phyloP scores from a whole-genome alignment of 2,113 vertebrate species.

The Globicephala melas region DNA sequence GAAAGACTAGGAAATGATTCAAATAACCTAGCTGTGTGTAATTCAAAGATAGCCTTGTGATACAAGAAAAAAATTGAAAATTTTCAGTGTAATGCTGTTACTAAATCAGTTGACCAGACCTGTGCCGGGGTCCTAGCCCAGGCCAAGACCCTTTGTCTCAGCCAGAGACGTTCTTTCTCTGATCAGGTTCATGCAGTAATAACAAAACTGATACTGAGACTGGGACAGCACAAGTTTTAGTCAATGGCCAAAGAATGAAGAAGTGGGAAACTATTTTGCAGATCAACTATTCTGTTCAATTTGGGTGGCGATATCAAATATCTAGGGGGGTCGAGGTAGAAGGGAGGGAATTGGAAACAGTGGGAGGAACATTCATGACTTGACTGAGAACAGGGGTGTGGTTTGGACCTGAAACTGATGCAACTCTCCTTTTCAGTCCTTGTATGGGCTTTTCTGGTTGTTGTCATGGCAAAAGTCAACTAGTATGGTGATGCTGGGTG shows the following conservation, averaged over 20 bases:
- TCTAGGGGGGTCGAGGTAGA: not conserved
- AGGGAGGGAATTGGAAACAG: not conserved
- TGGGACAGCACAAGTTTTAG: not conserved
- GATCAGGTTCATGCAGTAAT: not conserved
- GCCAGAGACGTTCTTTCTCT: not conserved
- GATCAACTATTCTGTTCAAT: not conserved
- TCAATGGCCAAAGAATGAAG: not conserved
- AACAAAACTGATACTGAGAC: not conserved
- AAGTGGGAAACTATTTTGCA: not conserved
- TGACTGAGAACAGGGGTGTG: not conserved
- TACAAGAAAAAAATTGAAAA: not conserved
- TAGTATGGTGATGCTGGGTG: too few relatives aligned
- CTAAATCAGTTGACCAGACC: not conserved
- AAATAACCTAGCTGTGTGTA: not conserved
- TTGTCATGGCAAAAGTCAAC: too few relatives aligned
- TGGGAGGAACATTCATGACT: not conserved
- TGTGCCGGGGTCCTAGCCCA: too few relatives aligned
- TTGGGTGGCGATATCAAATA: not conserved
- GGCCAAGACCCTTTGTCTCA: not conserved
- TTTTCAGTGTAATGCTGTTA: not conserved
- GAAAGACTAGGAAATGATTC: not conserved
- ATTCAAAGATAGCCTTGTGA: not conserved
- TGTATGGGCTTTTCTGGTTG: too few relatives aligned
- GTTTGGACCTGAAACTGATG: not conserved
- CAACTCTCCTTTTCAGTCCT: too few relatives aligned